Conservation (phyloP, 2,113 vertebrate species). For the Loxodonta africana region DNA sequence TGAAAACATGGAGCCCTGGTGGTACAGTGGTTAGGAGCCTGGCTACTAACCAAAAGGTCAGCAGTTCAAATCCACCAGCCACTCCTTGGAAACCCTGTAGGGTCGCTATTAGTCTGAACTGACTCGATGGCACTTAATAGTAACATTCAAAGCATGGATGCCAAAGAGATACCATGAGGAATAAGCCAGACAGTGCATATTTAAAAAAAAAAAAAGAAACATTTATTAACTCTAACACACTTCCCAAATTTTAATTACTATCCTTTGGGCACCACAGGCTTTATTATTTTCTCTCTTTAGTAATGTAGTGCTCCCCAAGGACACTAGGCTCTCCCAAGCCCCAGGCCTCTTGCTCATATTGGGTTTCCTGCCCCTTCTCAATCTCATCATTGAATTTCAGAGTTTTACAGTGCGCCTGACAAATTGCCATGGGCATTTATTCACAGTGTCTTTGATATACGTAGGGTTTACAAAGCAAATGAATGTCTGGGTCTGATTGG, state of each 20-base stretch:
- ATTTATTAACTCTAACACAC: neutral
- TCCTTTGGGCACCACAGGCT: accelerated
- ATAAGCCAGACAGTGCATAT: accelerated
- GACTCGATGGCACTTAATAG: no score
- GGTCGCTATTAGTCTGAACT: no score
- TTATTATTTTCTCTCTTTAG: neutral
- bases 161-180: neutral
- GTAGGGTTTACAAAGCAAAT: neutral
- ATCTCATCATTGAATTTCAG: slow-evolving; percentile 45
- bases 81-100: no score
- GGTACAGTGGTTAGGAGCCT: no score
- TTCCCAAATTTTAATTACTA: slow-evolving; percentile 7
- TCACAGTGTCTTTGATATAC: neutral
- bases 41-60: no score
- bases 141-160: neutral
- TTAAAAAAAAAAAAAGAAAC: neutral
- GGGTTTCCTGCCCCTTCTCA: neutral
- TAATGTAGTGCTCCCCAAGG: neutral
- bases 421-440: neutral
- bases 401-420: slow-evolving; percentile 7
- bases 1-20: neutral
- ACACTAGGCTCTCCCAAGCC: neutral
- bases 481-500: neutral
- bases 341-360: neutral
- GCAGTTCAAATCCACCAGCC: no score